Percentiles rank a stretch among this genome's conserved stretches.
phyloP scores from a whole-genome alignment of 2,888 invertebrate species.

The Axea sp. region DNA sequence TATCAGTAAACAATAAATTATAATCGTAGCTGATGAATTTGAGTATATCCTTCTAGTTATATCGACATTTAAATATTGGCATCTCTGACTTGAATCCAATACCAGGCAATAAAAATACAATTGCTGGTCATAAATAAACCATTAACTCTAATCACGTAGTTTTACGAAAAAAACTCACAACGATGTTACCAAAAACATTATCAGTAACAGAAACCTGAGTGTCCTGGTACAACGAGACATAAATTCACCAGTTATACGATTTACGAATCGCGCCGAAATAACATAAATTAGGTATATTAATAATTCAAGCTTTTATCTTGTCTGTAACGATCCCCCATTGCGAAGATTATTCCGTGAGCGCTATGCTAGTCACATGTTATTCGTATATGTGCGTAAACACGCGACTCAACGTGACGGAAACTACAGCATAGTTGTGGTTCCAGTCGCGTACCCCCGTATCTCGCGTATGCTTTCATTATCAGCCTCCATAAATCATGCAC shows the following conservation, averaged over 20 bases:
- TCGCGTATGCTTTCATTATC: constrained; percentile 78
- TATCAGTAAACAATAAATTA: too few species aligned
- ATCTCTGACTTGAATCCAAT: not conserved
- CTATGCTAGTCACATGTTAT: constrained; percentile 32
- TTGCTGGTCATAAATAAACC: constrained; percentile 2
- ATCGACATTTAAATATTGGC: not conserved
- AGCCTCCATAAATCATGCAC: constrained; percentile 76
- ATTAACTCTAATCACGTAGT: constrained; percentile 12
- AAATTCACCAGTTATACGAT: constrained; percentile 33
- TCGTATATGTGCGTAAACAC: constrained; percentile 55
- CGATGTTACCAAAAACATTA: constrained; percentile 16
- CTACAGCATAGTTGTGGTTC: constrained; percentile 69
- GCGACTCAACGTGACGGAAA: constrained; percentile 69
- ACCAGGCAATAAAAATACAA: constrained; percentile 17
- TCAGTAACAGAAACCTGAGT: constrained; percentile 20
- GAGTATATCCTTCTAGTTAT: too few species aligned
- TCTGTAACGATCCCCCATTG: constrained; percentile 63
- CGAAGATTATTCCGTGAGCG: constrained; percentile 67
- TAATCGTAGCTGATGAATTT: too few species aligned
- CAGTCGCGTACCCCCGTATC: constrained; percentile 66
- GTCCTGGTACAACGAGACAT: constrained; percentile 21
- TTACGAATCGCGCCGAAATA: constrained; percentile 61
- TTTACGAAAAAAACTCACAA: not conserved
- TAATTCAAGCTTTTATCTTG: constrained; percentile 73
- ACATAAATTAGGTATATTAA: constrained; percentile 70